These are phyloP conservation scores for Coracopsis vasa DNA, from an alignment of 2,113 vertebrate genomes.

Conservation along the genomic window DNA sequence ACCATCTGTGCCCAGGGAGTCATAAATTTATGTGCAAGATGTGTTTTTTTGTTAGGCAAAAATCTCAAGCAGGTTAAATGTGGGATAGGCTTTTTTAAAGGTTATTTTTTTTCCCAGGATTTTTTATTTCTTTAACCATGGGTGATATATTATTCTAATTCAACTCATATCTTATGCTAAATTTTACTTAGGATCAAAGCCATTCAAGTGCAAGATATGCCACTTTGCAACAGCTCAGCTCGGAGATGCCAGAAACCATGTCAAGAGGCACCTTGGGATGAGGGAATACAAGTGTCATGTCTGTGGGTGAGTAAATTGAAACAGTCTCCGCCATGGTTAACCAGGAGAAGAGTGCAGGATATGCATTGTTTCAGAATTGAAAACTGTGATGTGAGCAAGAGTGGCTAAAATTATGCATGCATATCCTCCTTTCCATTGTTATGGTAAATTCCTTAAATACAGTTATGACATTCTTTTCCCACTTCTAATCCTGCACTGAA, in stretches of 20 bases:
- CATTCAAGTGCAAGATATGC: slow-evolving; percentile 99
- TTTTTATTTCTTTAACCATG: slow-evolving; percentile 61
- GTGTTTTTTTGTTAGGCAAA: slow-evolving; percentile 48
- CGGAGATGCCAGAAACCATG: slow-evolving; percentile 97
- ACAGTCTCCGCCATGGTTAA: slow-evolving; percentile 51
- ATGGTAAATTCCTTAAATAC: slow-evolving; percentile 86
- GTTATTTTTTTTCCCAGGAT: slow-evolving; percentile 35
- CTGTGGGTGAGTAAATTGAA: slow-evolving; percentile 92
- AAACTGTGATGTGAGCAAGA: slow-evolving; percentile 69
- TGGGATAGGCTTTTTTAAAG: slow-evolving; percentile 43
- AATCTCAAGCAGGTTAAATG: slow-evolving; percentile 62
- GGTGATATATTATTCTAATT: slow-evolving; percentile 72
- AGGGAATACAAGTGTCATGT: slow-evolving; percentile 98
- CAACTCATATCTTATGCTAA: slow-evolving; percentile 75
- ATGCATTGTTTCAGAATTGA: slow-evolving; percentile 74
- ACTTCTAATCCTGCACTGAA: slow-evolving; percentile 80
- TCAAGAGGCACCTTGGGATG: slow-evolving; percentile 99
- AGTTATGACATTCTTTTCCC: slow-evolving; percentile 86
- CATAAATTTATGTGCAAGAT: slow-evolving; percentile 25
- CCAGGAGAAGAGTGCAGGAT: slow-evolving; percentile 48
- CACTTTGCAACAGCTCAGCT: slow-evolving; percentile 98
- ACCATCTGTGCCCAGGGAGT: neutral
- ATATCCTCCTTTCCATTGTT: slow-evolving; percentile 82
- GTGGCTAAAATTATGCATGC: slow-evolving; percentile 80
- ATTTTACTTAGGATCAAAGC: slow-evolving; percentile 92